Evolutionary conservation across 1,140 invertebrate species (phyloP), one percentile per base, ranked within the genome.

Genomic region (Thaumetopoea pityocampa): DNA sequence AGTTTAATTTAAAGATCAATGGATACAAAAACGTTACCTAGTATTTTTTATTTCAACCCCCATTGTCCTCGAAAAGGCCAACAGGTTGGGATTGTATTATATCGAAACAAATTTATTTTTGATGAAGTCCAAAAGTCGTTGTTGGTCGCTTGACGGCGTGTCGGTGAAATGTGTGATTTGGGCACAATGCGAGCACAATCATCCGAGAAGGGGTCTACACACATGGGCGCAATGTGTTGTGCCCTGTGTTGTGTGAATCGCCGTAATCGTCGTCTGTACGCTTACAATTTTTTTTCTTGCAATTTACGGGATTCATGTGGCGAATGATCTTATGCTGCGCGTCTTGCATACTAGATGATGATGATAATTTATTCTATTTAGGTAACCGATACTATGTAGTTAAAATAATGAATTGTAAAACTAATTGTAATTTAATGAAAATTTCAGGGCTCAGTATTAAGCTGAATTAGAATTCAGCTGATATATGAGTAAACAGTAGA

Each of bases 41-140:
- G 42, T 43, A 55, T 67, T 77, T 72, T 76, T 66, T n/a, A n/a
- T n/a, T 65, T 42, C n/a, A 33, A 12, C 34, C 40, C 38, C 50
- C 68, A 66, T 55, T 69, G 40, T 49, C 16, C 4, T 27, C 30
- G 51, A 38, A 71, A 63, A 45, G 24, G 34, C 41, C 45, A 67
- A 51, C 72, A 77, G 69, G 70, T 73, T 71, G 52, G 51, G 57
- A 49, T 42, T 60, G 48, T 49, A 72, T 78, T 80, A 74, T 76
- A 63, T 46, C 34, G 45, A 45, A 51, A 58, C 74, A 79, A 81
- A 83, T 83, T 67, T 76, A 74, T 72, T 59, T 81, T 83, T 83
- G 76, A 83, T 83, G 79, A 81, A 81, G 74, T 83, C 74, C 69
- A 72, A 76, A 69, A 81, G 73, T 79, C 64, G 62, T 43, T 45